Percentiles rank a stretch among this genome's conserved stretches.
phyloP scores from a whole-genome alignment of 2,113 vertebrate genomes.

The Cynoglossus semilaevis region DNA sequence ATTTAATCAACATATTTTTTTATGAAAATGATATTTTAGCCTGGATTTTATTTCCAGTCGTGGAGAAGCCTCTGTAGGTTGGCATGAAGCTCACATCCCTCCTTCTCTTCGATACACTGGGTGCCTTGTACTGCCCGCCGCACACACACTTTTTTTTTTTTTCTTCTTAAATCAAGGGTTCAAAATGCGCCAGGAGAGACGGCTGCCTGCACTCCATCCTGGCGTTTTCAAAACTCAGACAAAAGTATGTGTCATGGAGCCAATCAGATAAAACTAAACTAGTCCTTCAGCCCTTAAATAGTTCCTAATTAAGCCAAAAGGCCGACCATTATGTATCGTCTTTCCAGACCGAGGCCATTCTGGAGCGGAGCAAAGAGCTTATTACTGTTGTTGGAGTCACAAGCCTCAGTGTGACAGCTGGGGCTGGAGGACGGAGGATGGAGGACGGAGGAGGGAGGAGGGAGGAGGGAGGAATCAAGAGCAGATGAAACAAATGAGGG shows the following conservation, averaged over 20 bases:
- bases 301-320: constrained; percentile 33
- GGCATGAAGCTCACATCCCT: constrained; percentile 48
- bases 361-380: constrained; percentile 39
- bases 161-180: constrained; percentile 50
- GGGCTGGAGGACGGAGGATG: constrained; percentile 20
- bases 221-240: constrained; percentile 24
- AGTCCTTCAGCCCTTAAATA: constrained; percentile 38
- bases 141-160: constrained; percentile 62
- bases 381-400: constrained; percentile 31
- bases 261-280: constrained; percentile 56
- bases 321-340: constrained; percentile 27
- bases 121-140: constrained; percentile 64
- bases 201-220: constrained; percentile 21
- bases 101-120: constrained; percentile 62
- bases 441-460: constrained; percentile 24
- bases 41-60: constrained; percentile 14
- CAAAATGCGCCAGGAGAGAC: constrained; percentile 37
- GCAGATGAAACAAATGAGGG: constrained; percentile 41
- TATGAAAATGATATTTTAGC: constrained; percentile 9
- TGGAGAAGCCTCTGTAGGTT: constrained; percentile 45
- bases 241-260: constrained; percentile 47
- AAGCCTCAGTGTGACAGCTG: constrained; percentile 37
- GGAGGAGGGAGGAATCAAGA: constrained; percentile 23
- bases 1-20: neutral
- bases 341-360: constrained; percentile 25